These are phyloP conservation scores for Galerucella calmariensis DNA, from an alignment of 2,888 invertebrate species.

Conservation along the genomic window DNA sequence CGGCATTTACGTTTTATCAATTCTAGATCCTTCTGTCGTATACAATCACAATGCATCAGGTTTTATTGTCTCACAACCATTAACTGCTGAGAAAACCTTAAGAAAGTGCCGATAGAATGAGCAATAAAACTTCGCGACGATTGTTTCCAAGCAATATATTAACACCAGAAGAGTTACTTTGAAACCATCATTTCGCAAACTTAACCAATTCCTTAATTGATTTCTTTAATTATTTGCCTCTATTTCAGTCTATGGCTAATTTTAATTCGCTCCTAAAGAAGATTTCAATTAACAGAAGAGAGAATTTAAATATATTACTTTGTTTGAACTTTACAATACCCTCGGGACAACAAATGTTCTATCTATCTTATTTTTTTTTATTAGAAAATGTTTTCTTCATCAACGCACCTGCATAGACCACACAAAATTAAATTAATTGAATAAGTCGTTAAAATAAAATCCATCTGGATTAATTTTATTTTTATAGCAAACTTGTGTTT, in stretches of 20 bases:
- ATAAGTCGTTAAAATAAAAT: background rate
- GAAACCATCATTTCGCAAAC: slow-evolving; percentile 50
- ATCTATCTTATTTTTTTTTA: background rate
- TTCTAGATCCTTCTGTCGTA: slow-evolving; percentile 62
- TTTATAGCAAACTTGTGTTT: too few species aligned
- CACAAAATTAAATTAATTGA: background rate
- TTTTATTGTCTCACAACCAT: slow-evolving; percentile 66
- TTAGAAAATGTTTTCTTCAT: slow-evolving; percentile 1
- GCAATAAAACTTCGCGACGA: slow-evolving; percentile 65
- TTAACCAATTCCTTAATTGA: slow-evolving; percentile 48
- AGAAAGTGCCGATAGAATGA: slow-evolving; percentile 66
- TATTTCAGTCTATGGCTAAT: slow-evolving; percentile 27
- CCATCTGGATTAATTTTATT: too few species aligned
- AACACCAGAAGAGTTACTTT: slow-evolving; percentile 61
- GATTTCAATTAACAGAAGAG: slow-evolving; percentile 12
- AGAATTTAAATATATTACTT: slow-evolving; percentile 13
- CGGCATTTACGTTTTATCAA: slow-evolving; percentile 58
- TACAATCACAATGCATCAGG: slow-evolving; percentile 66
- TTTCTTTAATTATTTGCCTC: slow-evolving; percentile 44
- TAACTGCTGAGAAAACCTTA: slow-evolving; percentile 63
- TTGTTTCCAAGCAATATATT: slow-evolving; percentile 63
- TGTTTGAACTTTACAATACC: slow-evolving; percentile 2
- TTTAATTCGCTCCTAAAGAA: slow-evolving; percentile 27
- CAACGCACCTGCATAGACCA: background rate
- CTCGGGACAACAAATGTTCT: background rate